phyloP scores from a whole-genome alignment of 2,888 invertebrate species.

The Drosophila mulleri region DNA sequence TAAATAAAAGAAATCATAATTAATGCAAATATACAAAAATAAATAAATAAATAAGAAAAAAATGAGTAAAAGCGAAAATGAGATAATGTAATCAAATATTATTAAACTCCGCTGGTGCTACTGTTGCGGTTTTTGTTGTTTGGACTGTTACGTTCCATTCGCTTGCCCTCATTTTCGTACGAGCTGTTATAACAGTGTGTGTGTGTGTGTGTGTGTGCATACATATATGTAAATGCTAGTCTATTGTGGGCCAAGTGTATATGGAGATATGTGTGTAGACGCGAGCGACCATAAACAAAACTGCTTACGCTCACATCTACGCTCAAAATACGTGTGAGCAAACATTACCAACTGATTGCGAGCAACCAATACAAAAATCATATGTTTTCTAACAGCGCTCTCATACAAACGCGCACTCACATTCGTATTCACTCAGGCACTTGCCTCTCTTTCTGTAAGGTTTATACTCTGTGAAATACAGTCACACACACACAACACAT shows the following conservation, averaged over 20 bases:
- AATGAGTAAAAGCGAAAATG: constrained; percentile 48
- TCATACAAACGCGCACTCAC: constrained; percentile 18
- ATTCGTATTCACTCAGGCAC: constrained; percentile 9
- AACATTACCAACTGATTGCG: constrained; percentile 69
- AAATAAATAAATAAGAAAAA: not conserved
- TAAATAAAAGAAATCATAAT: constrained; percentile 32
- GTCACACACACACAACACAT: constrained; percentile 12
- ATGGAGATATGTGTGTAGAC: constrained; percentile 37
- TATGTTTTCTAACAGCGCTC: constrained; percentile 72
- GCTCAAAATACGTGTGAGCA: constrained; percentile 46
- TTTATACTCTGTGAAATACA: not conserved
- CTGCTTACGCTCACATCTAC: constrained; percentile 40
- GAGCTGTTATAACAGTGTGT: constrained; percentile 30
- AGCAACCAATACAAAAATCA: constrained; percentile 70
- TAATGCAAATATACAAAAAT: constrained; percentile 26
- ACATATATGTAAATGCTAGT: constrained; percentile 46
- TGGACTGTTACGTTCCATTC: constrained; percentile 63
- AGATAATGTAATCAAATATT: constrained; percentile 76
- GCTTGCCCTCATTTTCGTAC: constrained; percentile 73
- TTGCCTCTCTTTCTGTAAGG: constrained; percentile 26
- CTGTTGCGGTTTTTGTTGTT: constrained; percentile 38
- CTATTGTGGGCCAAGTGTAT: constrained; percentile 77
- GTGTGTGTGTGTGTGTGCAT: constrained; percentile 15
- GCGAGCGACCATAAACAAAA: constrained; percentile 70
- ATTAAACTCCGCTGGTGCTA: constrained; percentile 59